These are phyloP conservation scores for Seriola aureovittata DNA, from an alignment of 2,113 vertebrate species.

Conservation along the genomic window DNA sequence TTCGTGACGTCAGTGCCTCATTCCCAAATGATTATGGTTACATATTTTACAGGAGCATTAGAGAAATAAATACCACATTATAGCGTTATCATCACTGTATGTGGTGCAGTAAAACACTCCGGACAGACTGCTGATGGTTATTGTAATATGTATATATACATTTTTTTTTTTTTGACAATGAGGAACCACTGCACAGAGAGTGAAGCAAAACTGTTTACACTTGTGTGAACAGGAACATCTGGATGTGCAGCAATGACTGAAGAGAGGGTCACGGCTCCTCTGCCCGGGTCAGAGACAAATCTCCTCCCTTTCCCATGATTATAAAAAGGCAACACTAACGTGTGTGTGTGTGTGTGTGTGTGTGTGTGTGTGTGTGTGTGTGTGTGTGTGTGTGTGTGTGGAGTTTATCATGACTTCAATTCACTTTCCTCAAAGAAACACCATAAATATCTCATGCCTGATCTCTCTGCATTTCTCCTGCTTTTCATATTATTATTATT, in stretches of 20 bases:
- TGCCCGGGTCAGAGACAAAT: slow-evolving; percentile 15
- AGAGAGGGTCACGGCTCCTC: neutral
- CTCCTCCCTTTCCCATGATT: neutral
- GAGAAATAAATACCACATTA: too few relatives aligned
- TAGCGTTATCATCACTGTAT: too few relatives aligned
- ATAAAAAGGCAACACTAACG: neutral
- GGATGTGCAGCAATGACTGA: slow-evolving; percentile 7
- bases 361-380: neutral
- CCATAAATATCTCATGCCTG: neutral
- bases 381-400: neutral
- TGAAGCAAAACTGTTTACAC: slow-evolving; percentile 3
- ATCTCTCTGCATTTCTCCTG: too few relatives aligned
- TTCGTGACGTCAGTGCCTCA: slow-evolving; percentile 66
- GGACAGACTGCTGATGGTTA: neutral
- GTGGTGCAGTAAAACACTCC: neutral
- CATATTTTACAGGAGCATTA: neutral
- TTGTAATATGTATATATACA: neutral
- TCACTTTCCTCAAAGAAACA: neutral
- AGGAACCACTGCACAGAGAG: neutral
- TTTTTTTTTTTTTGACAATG: neutral
- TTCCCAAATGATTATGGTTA: slow-evolving; percentile 9
- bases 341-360: neutral
- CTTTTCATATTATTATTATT: neutral
- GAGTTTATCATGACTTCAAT: neutral
- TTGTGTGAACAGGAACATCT: slow-evolving; percentile 16